These are phyloP conservation scores for Hippolais icterina DNA, from an alignment of 2,113 vertebrate species.

Conservation along the genomic window DNA sequence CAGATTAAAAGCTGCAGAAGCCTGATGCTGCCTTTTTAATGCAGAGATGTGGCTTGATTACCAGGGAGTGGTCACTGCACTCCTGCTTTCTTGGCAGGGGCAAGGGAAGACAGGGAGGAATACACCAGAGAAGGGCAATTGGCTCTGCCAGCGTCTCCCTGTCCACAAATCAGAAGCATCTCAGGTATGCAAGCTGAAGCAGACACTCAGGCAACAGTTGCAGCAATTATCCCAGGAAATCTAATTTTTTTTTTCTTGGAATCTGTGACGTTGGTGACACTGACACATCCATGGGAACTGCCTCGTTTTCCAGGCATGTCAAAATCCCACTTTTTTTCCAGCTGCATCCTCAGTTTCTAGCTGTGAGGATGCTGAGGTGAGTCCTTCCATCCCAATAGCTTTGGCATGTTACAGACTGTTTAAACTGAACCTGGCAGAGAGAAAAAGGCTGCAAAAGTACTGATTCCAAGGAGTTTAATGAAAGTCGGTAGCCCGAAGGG, in stretches of 20 bases:
- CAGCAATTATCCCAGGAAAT: background rate
- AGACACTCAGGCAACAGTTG: background rate
- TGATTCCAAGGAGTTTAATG: background rate
- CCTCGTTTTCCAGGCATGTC: background rate
- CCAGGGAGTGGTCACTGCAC: background rate
- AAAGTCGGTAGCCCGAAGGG: background rate
- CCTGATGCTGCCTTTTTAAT: background rate
- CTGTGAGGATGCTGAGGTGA: background rate
- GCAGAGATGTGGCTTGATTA: background rate
- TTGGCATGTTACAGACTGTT: background rate
- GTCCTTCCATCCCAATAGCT: background rate
- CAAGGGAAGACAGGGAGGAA: background rate
- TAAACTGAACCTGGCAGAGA: background rate
- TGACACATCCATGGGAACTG: background rate
- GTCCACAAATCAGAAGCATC: background rate
- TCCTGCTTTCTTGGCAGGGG: background rate
- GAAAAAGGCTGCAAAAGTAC: background rate
- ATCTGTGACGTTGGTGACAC: background rate
- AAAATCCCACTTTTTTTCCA: background rate
- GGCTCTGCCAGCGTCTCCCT: background rate
- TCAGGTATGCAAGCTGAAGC: background rate
- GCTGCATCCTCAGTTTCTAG: background rate
- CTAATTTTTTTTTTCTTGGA: background rate
- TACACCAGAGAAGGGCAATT: background rate
- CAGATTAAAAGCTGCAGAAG: background rate